These are phyloP conservation scores for Chorisops tibialis DNA, from an alignment of 2,888 invertebrate species.

Conservation along the genomic window DNA sequence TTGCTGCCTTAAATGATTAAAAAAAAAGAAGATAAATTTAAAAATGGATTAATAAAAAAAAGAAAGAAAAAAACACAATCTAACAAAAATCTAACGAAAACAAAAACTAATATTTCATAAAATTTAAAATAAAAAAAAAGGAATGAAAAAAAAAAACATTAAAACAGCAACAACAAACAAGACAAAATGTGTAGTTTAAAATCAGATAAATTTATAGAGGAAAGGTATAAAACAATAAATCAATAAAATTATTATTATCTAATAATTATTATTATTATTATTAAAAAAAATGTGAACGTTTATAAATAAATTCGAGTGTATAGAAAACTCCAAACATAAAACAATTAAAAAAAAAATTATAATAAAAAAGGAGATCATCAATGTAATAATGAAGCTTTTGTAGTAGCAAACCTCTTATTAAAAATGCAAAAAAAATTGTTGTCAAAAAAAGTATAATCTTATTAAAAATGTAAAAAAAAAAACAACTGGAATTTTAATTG, in stretches of 20 bases:
- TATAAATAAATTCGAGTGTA: background rate
- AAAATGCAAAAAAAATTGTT: constrained; percentile 3
- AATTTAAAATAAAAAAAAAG: too few species aligned
- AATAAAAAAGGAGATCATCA: background rate
- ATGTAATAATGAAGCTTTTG: constrained; percentile 18
- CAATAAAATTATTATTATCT: constrained; percentile 2
- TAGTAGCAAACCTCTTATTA: constrained; percentile 15
- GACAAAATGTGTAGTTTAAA: constrained; percentile 1
- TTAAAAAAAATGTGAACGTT: background rate
- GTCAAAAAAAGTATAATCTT: background rate
- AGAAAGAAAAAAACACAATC: background rate
- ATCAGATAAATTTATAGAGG: constrained; percentile 1
- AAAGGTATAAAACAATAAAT: too few species aligned
- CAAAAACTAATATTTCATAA: background rate
- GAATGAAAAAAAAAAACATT: too few species aligned
- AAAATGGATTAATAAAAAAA: constrained; percentile 19
- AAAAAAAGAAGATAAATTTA: too few species aligned
- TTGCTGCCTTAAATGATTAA: constrained; percentile 26
- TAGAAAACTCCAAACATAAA: background rate
- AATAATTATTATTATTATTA: constrained; percentile 4
- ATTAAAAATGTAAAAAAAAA: too few species aligned
- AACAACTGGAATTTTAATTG: too few species aligned
- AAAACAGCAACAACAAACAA: background rate
- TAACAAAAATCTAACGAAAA: background rate
- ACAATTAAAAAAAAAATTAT: background rate